Percentiles rank a stretch among this genome's conserved stretches.
phyloP scores from a whole-genome alignment of 2,113 vertebrate species.

The Sinocyclocheilus grahami region DNA sequence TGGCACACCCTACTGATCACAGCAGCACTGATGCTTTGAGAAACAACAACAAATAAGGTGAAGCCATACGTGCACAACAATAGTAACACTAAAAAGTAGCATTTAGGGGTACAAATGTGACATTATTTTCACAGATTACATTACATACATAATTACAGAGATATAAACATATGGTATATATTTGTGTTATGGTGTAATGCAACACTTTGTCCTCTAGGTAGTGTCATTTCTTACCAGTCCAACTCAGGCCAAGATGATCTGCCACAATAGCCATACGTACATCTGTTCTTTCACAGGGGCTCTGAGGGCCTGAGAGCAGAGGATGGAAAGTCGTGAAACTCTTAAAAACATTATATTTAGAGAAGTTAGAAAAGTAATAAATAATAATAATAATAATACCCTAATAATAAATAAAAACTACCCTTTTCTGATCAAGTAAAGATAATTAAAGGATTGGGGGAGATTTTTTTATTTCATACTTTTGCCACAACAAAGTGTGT shows the following conservation, averaged over 20 bases:
- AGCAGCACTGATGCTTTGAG: not conserved
- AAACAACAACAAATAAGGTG: slow-evolving; percentile 20
- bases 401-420: not conserved
- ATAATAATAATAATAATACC: not conserved
- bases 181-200: not conserved
- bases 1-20: slow-evolving; percentile 44
- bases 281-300: slow-evolving; percentile 98
- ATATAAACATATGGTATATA: not conserved
- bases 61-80: not conserved
- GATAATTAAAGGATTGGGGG: not conserved
- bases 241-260: slow-evolving; percentile 98
- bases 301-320: slow-evolving; percentile 94
- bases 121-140: not conserved
- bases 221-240: slow-evolving; percentile 87
- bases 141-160: not conserved
- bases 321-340: slow-evolving; percentile 49
- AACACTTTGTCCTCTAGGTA: slow-evolving; percentile 35
- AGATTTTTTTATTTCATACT: not conserved
- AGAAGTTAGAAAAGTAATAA: slow-evolving; percentile 37
- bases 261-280: slow-evolving; percentile 99
- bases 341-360: not conserved
- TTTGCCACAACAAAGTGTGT: not conserved
- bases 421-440: slow-evolving; percentile 68
- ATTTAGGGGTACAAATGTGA: not conserved
- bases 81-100: not conserved